Conservation (phyloP, 2,113 vertebrate species). For the Charadrius vociferus region DNA sequence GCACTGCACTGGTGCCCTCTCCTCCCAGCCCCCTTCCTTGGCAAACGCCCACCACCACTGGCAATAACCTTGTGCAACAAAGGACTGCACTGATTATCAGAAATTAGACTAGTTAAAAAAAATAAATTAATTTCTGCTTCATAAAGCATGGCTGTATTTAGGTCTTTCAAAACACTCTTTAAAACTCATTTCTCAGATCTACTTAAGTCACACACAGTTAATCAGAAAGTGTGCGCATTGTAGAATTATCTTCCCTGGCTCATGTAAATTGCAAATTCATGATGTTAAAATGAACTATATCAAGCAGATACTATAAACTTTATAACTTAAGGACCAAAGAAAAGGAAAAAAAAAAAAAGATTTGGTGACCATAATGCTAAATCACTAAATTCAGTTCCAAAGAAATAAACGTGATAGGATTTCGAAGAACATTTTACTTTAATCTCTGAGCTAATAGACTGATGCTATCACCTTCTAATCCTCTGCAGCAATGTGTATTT, state of each 20-base stretch:
- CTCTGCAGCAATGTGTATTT: slow-evolving; percentile 48
- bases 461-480: slow-evolving; percentile 53
- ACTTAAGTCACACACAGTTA: slow-evolving; percentile 67
- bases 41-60: rapidly evolving
- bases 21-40: background rate
- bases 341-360: slow-evolving; percentile 35
- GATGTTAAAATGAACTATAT: slow-evolving; percentile 48
- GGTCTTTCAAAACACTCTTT: slow-evolving; percentile 53
- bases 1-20: background rate
- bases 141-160: slow-evolving; percentile 39
- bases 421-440: slow-evolving; percentile 55
- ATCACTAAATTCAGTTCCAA: background rate
- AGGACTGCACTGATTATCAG: background rate
- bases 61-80: background rate
- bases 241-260: slow-evolving; percentile 65
- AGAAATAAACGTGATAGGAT: slow-evolving; percentile 34
- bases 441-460: slow-evolving; percentile 41
- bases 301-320: slow-evolving; percentile 38
- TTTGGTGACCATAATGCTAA: slow-evolving; percentile 9
- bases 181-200: slow-evolving; percentile 59
- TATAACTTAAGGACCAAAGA: slow-evolving; percentile 45
- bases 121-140: background rate
- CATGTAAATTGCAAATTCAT: slow-evolving; percentile 64
- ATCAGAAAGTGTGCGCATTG: slow-evolving; percentile 53
- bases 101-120: background rate